Evolutionary conservation across 2,888 invertebrate genomes (phyloP), one percentile per base, ranked within the genome.

Genomic region (Seladonia tumulorum): DNA sequence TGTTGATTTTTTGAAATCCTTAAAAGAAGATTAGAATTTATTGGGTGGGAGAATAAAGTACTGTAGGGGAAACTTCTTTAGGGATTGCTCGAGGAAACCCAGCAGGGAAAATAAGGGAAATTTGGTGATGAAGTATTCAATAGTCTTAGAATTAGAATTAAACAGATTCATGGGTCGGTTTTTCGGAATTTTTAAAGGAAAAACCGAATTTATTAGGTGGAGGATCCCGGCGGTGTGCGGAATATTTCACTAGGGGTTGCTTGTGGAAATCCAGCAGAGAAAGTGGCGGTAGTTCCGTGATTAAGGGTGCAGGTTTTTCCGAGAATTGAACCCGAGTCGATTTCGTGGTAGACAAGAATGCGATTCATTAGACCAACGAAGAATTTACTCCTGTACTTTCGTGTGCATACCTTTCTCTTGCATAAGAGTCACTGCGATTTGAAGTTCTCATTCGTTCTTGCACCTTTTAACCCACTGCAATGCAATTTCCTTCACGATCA

Each of bases 291-390:
- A 29, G 25, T 60, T 60, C 14, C 60, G 25, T 60, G 60, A 60
- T 60, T 60, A 25, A 60, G 25, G 60, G 60, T n/a, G 60, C 60
- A 39, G 68, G 68, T 68, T 68, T 68, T 39, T 68, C 68, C 68
- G 68, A 8, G 68, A 68, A 35, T 68, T 29, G 68, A 68, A 68
- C 68, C 22, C 10, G 39, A 68, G 68, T 18, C 68, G 18, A 68
- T 68, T 35, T 35, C 68, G 68, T 18, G 68, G 35, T 29, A 18
- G 22, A 39, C 25, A 29, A 29, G 29, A 29, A 63, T 29, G 63
- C 35, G 8, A 68, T 39, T 68, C 68, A 22, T 68, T 68, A 68
- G 35, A 39, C 22, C 68, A 60, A 60, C 60, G 60, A 60, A 60
- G 16, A 14, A 29, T 25, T 25, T 25, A 53, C 53, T 53, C n/a